Percentiles rank a stretch among this genome's conserved stretches.
phyloP scores from a whole-genome alignment of 2,888 invertebrate species.

The Carabus problematicus region DNA sequence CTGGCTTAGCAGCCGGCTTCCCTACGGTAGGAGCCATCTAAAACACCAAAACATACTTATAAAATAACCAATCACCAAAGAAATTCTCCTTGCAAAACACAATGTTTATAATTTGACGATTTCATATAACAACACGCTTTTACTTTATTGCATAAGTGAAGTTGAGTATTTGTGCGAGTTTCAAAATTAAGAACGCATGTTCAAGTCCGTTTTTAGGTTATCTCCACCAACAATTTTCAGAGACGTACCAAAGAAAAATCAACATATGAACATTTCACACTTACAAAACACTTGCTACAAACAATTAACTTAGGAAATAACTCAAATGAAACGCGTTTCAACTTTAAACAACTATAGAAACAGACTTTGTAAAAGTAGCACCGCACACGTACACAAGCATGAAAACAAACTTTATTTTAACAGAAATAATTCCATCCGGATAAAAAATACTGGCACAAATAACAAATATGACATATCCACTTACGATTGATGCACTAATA shows the following conservation, averaged over 20 bases:
- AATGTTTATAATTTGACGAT: neutral
- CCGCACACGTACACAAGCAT: slow-evolving; percentile 26
- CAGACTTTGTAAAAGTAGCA: neutral
- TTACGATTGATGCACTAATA: slow-evolving; percentile 21
- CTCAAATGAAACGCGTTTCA: neutral
- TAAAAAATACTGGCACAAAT: slow-evolving; percentile 24
- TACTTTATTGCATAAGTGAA: neutral
- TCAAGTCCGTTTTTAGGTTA: slow-evolving; percentile 24
- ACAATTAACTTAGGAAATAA: slow-evolving; percentile 14
- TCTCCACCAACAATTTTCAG: neutral
- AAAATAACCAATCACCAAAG: neutral
- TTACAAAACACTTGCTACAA: neutral
- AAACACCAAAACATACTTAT: slow-evolving; percentile 48
- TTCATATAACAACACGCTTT: neutral
- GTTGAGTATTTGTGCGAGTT: neutral
- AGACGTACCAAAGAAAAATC: neutral
- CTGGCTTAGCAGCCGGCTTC: slow-evolving; percentile 57
- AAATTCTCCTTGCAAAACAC: neutral
- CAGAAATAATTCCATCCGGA: neutral
- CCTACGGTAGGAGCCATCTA: slow-evolving; percentile 77
- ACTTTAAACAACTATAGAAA: slow-evolving; percentile 1
- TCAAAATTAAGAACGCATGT: slow-evolving; percentile 22
- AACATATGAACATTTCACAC: neutral
- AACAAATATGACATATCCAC: slow-evolving; percentile 18
- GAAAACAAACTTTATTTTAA: slow-evolving; percentile 32